Evolutionary conservation across 1,140 invertebrate species (phyloP), one percentile per base, ranked within the genome.

Genomic region (Drosophila erecta): DNA sequence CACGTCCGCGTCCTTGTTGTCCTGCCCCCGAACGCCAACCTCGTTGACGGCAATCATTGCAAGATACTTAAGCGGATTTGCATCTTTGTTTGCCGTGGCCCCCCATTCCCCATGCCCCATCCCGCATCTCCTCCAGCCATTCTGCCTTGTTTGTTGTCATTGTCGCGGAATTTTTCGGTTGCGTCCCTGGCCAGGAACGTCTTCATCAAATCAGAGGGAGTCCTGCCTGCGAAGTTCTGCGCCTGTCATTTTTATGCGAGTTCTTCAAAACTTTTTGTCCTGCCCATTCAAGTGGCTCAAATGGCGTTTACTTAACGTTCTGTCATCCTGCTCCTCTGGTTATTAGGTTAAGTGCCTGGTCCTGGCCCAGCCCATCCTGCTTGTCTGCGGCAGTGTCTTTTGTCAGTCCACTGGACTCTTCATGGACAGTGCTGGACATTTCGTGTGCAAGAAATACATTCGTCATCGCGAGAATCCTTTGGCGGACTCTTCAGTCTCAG

Each of bases 61-160:
- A 86, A 79, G 80, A 86, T 90, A 87, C 89, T 90, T 90, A 90
- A 90, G 89, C 77, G 84, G 89, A 91, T 91, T 91, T 90, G 80
- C 86, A 90, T 90, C 79, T 87, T 77, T 89, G 84, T 79, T 89
- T 67, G 79, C 46, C 37, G 57, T 67, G 40, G 20, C 17, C 43
- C 55, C 57, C 3, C 4, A 30, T 30, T 8, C 27, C 30, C 27
- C 7, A 7, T 24, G 0, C 24, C 24, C 24, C 24, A 24, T 24
- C 24, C 24, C 24, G 24, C 17, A 17, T 4, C 15, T 20, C 4
- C n/a, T 10, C 14, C 40, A 15, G 40, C 41, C 41, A 14, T n/a
- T 41, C 67, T 59, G 64, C 64, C 78, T 71, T 89, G 75, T 83
- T 87, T 79, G 84, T 83, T 89, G 79, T 89, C 79, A 77, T 78